Base-by-base conservation (phyloP, 2,113 vertebrate species). In the Anser cygnoides region DNA sequence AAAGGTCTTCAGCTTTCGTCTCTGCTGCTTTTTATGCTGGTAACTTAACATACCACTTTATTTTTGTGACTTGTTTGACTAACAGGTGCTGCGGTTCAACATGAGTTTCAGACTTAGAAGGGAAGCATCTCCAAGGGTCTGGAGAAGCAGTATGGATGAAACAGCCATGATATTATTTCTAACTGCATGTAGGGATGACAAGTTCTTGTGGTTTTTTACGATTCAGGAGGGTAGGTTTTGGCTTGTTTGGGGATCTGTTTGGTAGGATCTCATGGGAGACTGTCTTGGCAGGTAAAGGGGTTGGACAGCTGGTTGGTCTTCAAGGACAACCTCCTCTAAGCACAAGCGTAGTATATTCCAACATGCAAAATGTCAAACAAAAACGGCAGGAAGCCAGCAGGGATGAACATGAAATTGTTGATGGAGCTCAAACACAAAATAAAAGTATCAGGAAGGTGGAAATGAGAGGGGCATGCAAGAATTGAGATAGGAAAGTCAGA, bases 401-500 rank as follows among this genome's bases (percentile, higher is more conserved):
- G 46, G 33, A 10, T 39, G 17, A 57, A 9, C 15, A 4, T 41
- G 44, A 25, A 52, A 7, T 37, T 72, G 9, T 28, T 83, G 59
- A 17, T 25, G n/a, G 49, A 77, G 55, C 73, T 87, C 33, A 74
- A 8, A 20, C 31, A 14, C 14, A 11, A 68, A 29, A 4, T 9
- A 17, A 63, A 61, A 52, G 43, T 37, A 7, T 68, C 31, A 43
- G 54, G 41, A 73, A 57, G 55, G 44, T 87, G 37, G 49, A 70
- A 55, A 2, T 2, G 1, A 28, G 22, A 37, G 4, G 37, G 59
- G 35, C 4, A 0, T 70, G 5, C 25, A n/a, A 33, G 63, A 65
- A 28, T 26, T 25, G 72, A 65, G 43, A 11, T 12, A 18, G 49
- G 76, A 77, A 77, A 78, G 31, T 20, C 28, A 50, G 13, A 73